Percentiles rank a stretch among this genome's conserved stretches.
Evolutionary conservation across 2,113 vertebrate species (phyloP).

Genomic region (Echinops telfairi): DNA sequence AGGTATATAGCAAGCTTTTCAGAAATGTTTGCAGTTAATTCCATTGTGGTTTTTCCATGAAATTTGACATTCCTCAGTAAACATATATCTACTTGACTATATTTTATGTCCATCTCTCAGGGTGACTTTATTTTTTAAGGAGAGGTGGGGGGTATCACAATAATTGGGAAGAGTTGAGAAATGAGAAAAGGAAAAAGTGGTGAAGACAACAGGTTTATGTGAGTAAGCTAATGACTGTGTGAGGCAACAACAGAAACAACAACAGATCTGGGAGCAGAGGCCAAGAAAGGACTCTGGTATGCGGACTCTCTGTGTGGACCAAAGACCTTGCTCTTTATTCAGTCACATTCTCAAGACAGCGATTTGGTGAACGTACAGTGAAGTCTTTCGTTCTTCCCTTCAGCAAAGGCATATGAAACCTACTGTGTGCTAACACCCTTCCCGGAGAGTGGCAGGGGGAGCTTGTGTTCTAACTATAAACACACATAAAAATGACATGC

Average conservation of each 20-base stretch:
- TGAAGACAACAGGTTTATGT: not conserved
- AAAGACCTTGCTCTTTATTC: not conserved
- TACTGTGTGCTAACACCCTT: not conserved
- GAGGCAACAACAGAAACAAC: not conserved
- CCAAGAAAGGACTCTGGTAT: not conserved
- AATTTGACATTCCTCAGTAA: constrained; percentile 26
- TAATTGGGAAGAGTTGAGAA: not conserved
- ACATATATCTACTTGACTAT: not conserved
- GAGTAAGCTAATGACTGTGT: not conserved
- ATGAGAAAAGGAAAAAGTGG: not conserved
- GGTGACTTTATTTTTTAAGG: not conserved
- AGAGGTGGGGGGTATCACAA: not conserved
- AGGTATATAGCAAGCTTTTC: not conserved
- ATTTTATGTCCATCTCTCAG: not conserved
- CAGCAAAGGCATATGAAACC: not conserved
- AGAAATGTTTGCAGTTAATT: not conserved
- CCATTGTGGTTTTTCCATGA: constrained; percentile 28
- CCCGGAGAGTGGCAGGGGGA: not conserved
- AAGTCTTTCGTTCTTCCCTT: not conserved
- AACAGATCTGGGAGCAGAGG: not conserved
- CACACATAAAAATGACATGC: not conserved
- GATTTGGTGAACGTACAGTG: not conserved
- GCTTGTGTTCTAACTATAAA: not conserved
- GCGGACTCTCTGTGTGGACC: not conserved
- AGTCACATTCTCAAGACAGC: not conserved